phyloP scores from a whole-genome alignment of 1,140 invertebrate genomes.

The Rhopalosiphum padi region DNA sequence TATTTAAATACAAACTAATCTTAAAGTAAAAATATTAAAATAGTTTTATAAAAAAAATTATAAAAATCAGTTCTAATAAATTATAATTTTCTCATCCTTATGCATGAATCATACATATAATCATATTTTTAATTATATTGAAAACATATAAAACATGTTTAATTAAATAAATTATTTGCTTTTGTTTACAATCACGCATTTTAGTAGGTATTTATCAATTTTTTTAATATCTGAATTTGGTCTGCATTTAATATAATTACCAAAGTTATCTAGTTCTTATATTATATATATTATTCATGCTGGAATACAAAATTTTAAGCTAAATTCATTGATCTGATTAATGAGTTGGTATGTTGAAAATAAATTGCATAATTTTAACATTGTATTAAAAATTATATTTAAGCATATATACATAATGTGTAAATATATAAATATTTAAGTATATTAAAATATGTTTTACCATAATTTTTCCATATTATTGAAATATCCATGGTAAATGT shows the following conservation, averaged over 20 bases:
- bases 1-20: neutral
- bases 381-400: neutral
- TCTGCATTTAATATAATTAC: neutral
- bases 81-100: neutral
- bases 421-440: conserved; percentile 21
- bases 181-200: neutral
- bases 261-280: neutral
- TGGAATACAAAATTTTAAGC: too few relatives aligned
- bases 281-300: neutral
- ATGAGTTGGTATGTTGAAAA: neutral
- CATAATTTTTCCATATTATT: neutral
- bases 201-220: neutral
- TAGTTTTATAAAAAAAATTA: neutral
- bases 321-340: neutral
- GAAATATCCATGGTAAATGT: neutral
- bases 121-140: neutral
- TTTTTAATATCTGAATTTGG: neutral
- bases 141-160: neutral
- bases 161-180: neutral
- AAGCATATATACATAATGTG: neutral
- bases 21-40: neutral
- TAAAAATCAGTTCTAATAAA: neutral
- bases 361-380: neutral
- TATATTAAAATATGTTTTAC: conserved; percentile 24
- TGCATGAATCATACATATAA: neutral